phyloP scores from a whole-genome alignment of 1,140 invertebrate species.

The Drosophila repletoides region DNA sequence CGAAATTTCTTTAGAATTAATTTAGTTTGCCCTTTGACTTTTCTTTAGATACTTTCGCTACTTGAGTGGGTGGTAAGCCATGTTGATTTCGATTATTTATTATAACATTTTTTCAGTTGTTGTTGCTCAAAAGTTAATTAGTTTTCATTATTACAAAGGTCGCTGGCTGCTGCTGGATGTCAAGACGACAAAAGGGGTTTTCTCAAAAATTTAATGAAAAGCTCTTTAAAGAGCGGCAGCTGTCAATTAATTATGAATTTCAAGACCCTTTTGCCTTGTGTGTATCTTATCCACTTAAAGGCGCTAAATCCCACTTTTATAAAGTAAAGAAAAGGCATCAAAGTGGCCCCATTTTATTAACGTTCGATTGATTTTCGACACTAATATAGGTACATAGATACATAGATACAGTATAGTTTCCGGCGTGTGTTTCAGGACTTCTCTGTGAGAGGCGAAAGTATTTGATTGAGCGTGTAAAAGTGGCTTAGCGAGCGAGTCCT shows the following conservation, averaged over 20 bases:
- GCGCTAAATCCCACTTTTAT: not conserved
- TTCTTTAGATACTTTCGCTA: not conserved
- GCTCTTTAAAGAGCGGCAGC: slow-evolving; percentile 29
- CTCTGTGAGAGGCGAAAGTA: slow-evolving; percentile 46
- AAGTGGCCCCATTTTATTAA: slow-evolving; percentile 52
- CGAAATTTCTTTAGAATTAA: slow-evolving; percentile 55
- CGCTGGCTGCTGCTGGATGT: not conserved
- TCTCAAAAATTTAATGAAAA: slow-evolving; percentile 32
- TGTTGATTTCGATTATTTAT: slow-evolving; percentile 7
- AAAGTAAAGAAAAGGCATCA: too few species aligned
- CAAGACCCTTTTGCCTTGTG: too few species aligned
- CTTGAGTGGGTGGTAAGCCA: not conserved
- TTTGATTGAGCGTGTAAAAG: slow-evolving; percentile 76
- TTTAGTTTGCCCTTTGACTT: slow-evolving; percentile 40
- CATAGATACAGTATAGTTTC: slow-evolving; percentile 30
- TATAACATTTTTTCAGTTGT: slow-evolving; percentile 12
- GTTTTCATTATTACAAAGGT: slow-evolving; percentile 21
- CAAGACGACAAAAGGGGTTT: slow-evolving; percentile 3
- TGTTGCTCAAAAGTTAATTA: slow-evolving; percentile 49
- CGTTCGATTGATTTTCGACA: slow-evolving; percentile 53
- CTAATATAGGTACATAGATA: slow-evolving; percentile 21
- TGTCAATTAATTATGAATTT: slow-evolving; percentile 37
- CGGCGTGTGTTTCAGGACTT: slow-evolving; percentile 5
- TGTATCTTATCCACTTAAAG: not conserved
- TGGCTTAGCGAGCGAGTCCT: slow-evolving; percentile 41